Base-by-base conservation (phyloP, 2,888 invertebrate genomes). In the Lobophora halterata region DNA sequence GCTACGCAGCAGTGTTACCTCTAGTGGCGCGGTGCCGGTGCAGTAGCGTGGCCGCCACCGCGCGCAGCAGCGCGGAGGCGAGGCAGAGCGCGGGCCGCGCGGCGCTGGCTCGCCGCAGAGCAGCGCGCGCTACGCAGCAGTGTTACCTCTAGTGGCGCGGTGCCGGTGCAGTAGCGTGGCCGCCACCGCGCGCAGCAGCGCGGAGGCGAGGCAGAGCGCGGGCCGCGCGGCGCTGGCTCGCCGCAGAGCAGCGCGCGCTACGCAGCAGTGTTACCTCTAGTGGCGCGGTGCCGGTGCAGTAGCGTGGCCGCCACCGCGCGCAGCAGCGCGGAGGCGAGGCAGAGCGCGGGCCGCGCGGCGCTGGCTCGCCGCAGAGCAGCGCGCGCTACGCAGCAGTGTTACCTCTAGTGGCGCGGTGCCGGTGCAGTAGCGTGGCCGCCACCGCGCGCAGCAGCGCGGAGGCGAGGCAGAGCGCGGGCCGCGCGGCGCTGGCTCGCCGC, bases 121-220 rank as follows among this genome's bases (percentile, higher is more conserved):
- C 79, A 3, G 93, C 92, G 93, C 97, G 97, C 1, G 96, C 80
- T n/a, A n/a, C n/a, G 27, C 16, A 14, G 17, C 27, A n/a, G 8
- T 8, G 25, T 8, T 26, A 35, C 42, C 42, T 37, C 42, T 11
- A 1, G 42, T 89, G 1, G 91, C 89, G 28, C 91, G 87, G 92
- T 95, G 95, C 52, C 95, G 93, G 52, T 95, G 93, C 61, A 96
- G 90, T 31, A 95, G 89, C 2, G 96, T 94, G 6, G 96, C 95
- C 46, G 94, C 93, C 5, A 95, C 81, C 50, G 75, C 80, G 0
- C 82, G 64, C 57, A 81, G 72, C 58, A 78, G 68, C 73, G 91
- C 78, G 14, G 81, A 80, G 8, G 81, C 75, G 32, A 79, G 74
- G 52, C 80, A 81, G 11, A 79, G 69, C 42, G 78, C 71, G 45